phyloP scores from a whole-genome alignment of 2,888 invertebrate genomes.

The Melieria picta region DNA sequence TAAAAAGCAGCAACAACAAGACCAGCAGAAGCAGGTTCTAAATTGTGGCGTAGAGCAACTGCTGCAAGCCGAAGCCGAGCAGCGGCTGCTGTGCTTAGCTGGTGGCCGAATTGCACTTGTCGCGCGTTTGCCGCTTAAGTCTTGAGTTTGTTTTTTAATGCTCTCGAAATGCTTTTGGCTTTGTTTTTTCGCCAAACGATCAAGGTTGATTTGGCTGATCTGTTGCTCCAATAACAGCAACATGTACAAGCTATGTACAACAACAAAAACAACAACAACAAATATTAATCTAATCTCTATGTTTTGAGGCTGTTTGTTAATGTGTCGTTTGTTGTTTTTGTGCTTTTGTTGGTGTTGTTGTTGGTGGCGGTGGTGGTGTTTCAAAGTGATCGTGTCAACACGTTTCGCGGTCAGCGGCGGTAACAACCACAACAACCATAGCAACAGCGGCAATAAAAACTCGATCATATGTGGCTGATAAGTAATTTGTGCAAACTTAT shows the following conservation, averaged over 20 bases:
- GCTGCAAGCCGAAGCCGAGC: neutral
- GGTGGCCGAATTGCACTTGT: neutral
- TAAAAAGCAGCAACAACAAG: no score
- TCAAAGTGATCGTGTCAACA: constrained; percentile 39
- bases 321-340: constrained; percentile 7
- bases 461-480: no score
- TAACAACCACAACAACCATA: neutral
- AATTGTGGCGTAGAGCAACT: no score
- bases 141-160: neutral
- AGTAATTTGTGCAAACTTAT: no score
- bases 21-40: no score
- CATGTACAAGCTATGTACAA: neutral
- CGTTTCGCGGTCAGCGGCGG: constrained; percentile 32
- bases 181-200: neutral
- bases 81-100: neutral
- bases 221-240: neutral
- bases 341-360: neutral
- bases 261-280: neutral
- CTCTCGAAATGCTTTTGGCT: constrained; percentile 7
- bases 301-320: constrained; percentile 6
- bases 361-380: constrained; percentile 8
- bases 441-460: no score
- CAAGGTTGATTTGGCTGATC: constrained; percentile 8
- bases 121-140: neutral
- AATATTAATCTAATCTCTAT: neutral